A percentile compares a stretch with the other conserved stretches of the same genome.
These are phyloP conservation scores for Macrophya alboannulata DNA, from an alignment of 2,888 invertebrate species.

Conservation along the genomic window DNA sequence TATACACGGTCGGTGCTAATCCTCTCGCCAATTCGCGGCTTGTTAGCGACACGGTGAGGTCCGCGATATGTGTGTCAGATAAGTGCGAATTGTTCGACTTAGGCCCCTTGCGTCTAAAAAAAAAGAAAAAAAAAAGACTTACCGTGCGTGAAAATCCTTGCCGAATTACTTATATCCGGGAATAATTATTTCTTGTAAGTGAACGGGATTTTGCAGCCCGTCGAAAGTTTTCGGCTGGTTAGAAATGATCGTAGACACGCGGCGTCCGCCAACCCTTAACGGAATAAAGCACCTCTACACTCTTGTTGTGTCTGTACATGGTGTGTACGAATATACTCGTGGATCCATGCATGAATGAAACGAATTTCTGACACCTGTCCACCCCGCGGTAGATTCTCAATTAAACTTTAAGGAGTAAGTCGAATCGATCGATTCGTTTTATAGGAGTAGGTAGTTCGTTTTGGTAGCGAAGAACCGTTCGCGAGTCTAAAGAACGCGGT, in stretches of 20 bases:
- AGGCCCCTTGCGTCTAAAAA: background rate
- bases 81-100: constrained; percentile 22
- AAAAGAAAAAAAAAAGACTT: background rate
- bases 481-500: background rate
- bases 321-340: background rate
- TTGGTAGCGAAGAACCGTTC: background rate
- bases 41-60: background rate
- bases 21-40: constrained; percentile 29
- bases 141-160: background rate
- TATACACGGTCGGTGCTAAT: constrained; percentile 16
- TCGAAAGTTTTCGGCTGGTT: constrained; percentile 42
- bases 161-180: background rate
- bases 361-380: constrained; percentile 31
- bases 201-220: constrained; percentile 34
- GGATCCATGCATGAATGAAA: background rate
- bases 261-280: constrained; percentile 1
- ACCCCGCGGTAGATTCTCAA: constrained; percentile 7
- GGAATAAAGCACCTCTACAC: background rate
- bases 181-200: constrained; percentile 27
- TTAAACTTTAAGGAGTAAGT: background rate
- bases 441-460: background rate
- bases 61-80: constrained; percentile 9
- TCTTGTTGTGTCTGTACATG: too few species aligned
- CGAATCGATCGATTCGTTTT: background rate
- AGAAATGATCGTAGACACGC: constrained; percentile 40